Evolutionary conservation across 2,113 vertebrate species (phyloP), one percentile per base, ranked within the genome.

Genomic region (Hippocampus guttulatus): DNA sequence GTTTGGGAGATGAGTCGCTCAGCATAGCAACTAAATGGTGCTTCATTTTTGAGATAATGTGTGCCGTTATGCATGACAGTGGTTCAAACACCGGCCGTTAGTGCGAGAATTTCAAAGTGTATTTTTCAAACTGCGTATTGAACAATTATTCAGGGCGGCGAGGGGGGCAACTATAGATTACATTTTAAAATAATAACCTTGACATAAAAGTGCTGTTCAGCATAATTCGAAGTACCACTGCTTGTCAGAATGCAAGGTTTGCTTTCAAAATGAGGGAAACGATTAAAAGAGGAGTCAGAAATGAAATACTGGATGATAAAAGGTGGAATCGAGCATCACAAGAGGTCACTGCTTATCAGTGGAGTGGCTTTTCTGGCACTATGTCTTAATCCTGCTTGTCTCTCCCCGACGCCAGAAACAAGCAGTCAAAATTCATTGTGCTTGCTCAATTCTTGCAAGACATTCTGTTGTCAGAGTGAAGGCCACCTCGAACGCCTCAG

Each of bases 351-450:
- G 33, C 33, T 38, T 6, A 38, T 38, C 33, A 38, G 33, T 38
- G 33, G 33, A 38, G 33, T 5, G 33, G 33, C 33, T 38, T 38
- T 38, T 38, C 33, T 38, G 33, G 33, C 33, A 38, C 33, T 38
- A 33, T 33, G 33, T 38, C 33, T 38, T 38, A 68, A 70, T 76
- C 76, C 71, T 64, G 68, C 55, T 76, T 69, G 33, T 38, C 23
- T 3, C 15, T 25, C 75, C 80, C 72, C 0, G 3, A 77, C 76
- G 80, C 66, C 2, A 78, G 38, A 75, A 76, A 75, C 70, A 79
- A 82, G 67, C 54, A 70, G 71, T 84, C 81, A 75, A 8, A 57
- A 70, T 74, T 78, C 69, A 76, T 79, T 62, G 45, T 70, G 15
- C 52, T 76, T 65, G 0, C 40, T 68, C 74, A 75, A 78, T 55